Percentiles rank a stretch among this genome's conserved stretches.
Evolutionary conservation across 1,140 invertebrate genomes (phyloP).

Genomic region (Xylocopa sonorina): DNA sequence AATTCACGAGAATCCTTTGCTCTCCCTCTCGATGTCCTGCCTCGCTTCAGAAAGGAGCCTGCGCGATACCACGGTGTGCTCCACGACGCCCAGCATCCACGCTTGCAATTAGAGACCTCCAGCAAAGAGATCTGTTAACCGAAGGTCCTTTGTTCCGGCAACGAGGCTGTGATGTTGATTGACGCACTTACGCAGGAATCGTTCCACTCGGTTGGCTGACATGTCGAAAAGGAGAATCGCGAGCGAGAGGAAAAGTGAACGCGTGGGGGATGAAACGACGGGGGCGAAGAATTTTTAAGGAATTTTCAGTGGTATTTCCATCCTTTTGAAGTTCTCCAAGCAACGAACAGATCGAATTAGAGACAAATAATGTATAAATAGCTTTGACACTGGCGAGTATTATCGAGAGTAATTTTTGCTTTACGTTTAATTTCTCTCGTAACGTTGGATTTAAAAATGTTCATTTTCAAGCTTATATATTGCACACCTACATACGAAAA

Average conservation of each 20-base stretch:
- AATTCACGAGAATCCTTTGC: constrained; percentile 62
- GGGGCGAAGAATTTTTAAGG: background rate
- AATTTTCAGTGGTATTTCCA: background rate
- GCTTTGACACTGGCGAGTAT: too few relatives aligned
- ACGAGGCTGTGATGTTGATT: background rate
- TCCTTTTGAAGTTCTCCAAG: too few relatives aligned
- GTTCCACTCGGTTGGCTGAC: background rate
- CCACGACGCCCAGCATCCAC: constrained; percentile 6
- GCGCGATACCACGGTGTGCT: constrained; percentile 49
- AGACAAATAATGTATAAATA: too few relatives aligned
- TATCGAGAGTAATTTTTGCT: too few relatives aligned
- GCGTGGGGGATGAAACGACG: background rate
- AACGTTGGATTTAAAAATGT: too few relatives aligned
- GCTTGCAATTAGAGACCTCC: constrained; percentile 15
- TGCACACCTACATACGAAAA: too few relatives aligned
- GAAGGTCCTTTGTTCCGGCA: background rate
- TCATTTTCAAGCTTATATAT: too few relatives aligned
- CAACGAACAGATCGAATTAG: too few relatives aligned
- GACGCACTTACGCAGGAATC: background rate
- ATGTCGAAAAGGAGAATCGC: background rate
- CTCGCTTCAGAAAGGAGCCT: constrained; percentile 46
- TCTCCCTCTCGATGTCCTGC: constrained; percentile 36
- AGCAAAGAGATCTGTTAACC: too few relatives aligned
- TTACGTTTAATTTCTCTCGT: too few relatives aligned
- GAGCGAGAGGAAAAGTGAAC: background rate